Evolutionary conservation across 2,797 vertebrate genomes (phyloP).

Genomic region (Myripristis murdjan): DNA sequence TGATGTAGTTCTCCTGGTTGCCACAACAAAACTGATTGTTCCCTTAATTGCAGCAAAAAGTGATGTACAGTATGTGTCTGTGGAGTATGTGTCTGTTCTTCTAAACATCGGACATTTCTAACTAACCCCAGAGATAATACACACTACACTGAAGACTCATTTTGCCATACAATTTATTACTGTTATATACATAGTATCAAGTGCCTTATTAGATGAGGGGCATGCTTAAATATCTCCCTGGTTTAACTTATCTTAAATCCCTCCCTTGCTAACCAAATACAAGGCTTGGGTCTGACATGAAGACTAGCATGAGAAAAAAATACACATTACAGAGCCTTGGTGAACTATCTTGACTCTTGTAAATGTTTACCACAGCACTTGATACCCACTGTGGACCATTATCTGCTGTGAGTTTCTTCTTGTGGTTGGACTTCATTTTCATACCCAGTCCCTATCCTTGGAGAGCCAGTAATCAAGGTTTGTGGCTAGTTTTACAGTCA

Average conservation of each 20-base stretch:
- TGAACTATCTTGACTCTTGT: conserved; percentile 15
- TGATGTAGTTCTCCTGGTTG: no score
- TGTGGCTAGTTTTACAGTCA: conserved; percentile 27
- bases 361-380: conserved; percentile 27
- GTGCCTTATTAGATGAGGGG: not conserved
- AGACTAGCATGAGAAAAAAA: not conserved
- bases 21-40: no score
- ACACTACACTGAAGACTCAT: no score
- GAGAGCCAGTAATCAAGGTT: conserved; percentile 33
- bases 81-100: no score
- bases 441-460: conserved; percentile 34
- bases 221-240: not conserved
- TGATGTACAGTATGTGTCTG: no score
- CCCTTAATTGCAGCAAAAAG: no score
- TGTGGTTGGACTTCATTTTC: conserved; percentile 17
- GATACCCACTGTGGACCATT: conserved; percentile 33
- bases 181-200: not conserved
- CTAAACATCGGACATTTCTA: no score
- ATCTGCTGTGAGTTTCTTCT: conserved; percentile 31
- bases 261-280: not conserved
- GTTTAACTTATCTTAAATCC: not conserved
- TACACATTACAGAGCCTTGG: not conserved
- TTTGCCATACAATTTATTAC: not conserved
- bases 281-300: not conserved
- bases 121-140: no score